Percentiles rank a stretch among this genome's conserved stretches.
phyloP scores from a whole-genome alignment of 1,140 invertebrate species.

The Macrostomum lignano region DNA sequence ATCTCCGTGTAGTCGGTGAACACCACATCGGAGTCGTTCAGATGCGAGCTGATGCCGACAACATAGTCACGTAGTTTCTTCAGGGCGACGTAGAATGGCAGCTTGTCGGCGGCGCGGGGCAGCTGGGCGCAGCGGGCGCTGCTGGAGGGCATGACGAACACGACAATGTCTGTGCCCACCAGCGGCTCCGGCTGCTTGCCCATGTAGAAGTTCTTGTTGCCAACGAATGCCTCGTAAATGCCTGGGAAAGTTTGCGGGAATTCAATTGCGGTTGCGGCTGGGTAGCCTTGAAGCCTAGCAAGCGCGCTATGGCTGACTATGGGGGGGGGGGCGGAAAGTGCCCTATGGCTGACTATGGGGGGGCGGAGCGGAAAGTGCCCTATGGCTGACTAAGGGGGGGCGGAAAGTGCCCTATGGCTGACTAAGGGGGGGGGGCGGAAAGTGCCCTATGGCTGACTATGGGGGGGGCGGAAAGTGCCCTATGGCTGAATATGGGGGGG shows the following conservation, averaged over 20 bases:
- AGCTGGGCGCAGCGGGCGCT: slow-evolving; percentile 75
- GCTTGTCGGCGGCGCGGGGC: slow-evolving; percentile 72
- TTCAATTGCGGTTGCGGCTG: no score
- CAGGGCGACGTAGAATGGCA: slow-evolving; percentile 72
- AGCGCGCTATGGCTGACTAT: background rate
- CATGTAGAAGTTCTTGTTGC: slow-evolving; percentile 82
- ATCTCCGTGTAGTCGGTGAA: slow-evolving; percentile 32
- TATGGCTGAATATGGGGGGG: no score
- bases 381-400: no score
- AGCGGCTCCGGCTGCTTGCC: slow-evolving; percentile 69
- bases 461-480: no score
- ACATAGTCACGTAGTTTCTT: slow-evolving; percentile 75
- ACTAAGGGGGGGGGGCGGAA: no score
- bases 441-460: no score
- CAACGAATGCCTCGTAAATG: slow-evolving; percentile 83
- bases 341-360: no score
- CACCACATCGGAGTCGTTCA: slow-evolving; percentile 57
- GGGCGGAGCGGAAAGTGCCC: no score
- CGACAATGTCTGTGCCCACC: slow-evolving; percentile 60
- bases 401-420: no score
- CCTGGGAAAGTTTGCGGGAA: slow-evolving; percentile 40
- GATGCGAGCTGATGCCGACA: slow-evolving; percentile 47
- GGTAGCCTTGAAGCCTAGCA: slow-evolving; percentile 11
- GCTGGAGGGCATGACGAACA: slow-evolving; percentile 93
- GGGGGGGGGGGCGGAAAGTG: no score